Conservation (phyloP, 2,888 invertebrate genomes). For the Argynnis bischoffii region DNA sequence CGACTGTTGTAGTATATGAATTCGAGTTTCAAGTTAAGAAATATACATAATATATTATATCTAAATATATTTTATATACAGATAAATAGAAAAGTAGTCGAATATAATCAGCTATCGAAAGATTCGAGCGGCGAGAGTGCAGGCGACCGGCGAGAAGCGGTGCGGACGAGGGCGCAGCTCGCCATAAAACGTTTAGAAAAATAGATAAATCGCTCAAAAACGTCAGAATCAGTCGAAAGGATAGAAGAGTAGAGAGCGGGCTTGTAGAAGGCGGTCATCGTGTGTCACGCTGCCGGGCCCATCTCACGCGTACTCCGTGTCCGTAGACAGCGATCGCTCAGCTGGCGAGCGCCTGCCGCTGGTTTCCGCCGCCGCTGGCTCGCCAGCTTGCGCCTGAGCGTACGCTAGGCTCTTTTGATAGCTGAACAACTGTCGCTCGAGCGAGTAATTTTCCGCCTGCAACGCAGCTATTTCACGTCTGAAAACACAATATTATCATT, state of each 20-base stretch:
- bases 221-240: constrained; percentile 80
- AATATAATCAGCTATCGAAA: constrained; percentile 81
- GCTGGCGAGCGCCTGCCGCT: constrained; percentile 76
- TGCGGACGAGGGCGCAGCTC: constrained; percentile 80
- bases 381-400: constrained; percentile 85
- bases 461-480: constrained; percentile 90
- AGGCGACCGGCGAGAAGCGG: constrained; percentile 79
- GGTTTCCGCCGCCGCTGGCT: constrained; percentile 65
- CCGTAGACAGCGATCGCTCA: constrained; percentile 85
- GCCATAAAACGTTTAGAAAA: constrained; percentile 82
- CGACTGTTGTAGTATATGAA: constrained; percentile 81
- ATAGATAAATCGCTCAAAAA: constrained; percentile 83
- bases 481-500: constrained; percentile 47
- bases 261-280: constrained; percentile 51
- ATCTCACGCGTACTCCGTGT: constrained; percentile 88
- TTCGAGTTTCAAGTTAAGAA: constrained; percentile 80
- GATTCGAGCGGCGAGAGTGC: constrained; percentile 80
- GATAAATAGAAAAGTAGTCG: constrained; percentile 82
- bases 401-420: constrained; percentile 91
- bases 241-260: constrained; percentile 66
- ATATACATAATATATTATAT: constrained; percentile 82
- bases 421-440: constrained; percentile 91
- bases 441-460: constrained; percentile 91
- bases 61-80: constrained; percentile 83
- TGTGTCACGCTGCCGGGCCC: constrained; percentile 42